These are phyloP conservation scores for Bombycilla garrulus DNA, from an alignment of 2,113 vertebrate genomes.

Conservation along the genomic window DNA sequence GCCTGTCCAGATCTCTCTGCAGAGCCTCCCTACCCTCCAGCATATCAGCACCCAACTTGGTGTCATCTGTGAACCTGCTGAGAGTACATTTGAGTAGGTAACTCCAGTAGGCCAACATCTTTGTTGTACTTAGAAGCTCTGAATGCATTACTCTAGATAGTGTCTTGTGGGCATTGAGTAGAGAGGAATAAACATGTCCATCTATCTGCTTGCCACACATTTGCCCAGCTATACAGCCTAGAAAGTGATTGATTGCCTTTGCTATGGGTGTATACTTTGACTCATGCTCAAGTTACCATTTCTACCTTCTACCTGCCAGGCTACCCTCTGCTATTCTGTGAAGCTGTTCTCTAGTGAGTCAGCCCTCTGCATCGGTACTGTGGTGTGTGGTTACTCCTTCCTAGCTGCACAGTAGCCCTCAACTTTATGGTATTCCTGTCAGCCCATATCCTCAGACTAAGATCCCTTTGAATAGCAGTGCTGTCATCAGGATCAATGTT, in stretches of 20 bases:
- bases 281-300: background rate
- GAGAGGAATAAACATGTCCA: background rate
- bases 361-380: accelerated
- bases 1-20: background rate
- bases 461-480: background rate
- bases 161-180: background rate
- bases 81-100: background rate
- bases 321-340: background rate
- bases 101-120: background rate
- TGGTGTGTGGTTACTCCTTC: background rate
- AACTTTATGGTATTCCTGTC: background rate
- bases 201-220: background rate
- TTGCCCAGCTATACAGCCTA: background rate
- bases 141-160: background rate
- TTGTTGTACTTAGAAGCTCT: background rate
- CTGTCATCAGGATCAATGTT: background rate
- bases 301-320: too few relatives aligned
- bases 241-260: background rate
- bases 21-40: background rate
- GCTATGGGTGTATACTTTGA: background rate
- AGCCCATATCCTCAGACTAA: background rate
- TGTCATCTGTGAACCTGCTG: background rate
- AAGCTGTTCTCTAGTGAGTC: background rate
- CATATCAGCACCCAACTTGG: background rate
- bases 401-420: background rate